Evolutionary conservation across 2,888 invertebrate species (phyloP).

Genomic region (Aquatica leii): DNA sequence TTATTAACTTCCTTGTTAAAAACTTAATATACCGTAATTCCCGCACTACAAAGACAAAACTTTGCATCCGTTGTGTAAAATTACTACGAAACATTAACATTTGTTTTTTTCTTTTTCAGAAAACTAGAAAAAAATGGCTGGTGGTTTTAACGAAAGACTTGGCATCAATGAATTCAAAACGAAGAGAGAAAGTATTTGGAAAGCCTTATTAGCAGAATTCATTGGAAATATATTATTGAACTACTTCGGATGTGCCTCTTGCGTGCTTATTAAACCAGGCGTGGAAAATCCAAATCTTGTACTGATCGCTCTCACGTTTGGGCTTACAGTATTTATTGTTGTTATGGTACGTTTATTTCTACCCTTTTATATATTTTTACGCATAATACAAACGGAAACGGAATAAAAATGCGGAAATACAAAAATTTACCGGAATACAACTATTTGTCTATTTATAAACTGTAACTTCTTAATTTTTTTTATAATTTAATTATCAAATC

Average conservation of each 20-base stretch:
- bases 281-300: slow-evolving; percentile 62
- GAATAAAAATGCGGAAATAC: not conserved
- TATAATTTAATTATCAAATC: too few relatives aligned
- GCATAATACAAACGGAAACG: not conserved
- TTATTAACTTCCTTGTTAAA: slow-evolving; percentile 24
- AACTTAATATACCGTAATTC: slow-evolving; percentile 29
- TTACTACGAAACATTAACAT: not conserved
- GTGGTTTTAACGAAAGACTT: slow-evolving; percentile 69
- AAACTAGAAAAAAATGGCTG: slow-evolving; percentile 45
- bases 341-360: slow-evolving; percentile 66
- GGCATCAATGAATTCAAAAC: slow-evolving; percentile 77
- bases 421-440: not conserved
- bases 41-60: slow-evolving; percentile 10
- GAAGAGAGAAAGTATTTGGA: slow-evolving; percentile 75
- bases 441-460: too few relatives aligned
- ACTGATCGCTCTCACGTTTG: slow-evolving; percentile 85
- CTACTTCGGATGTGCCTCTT: slow-evolving; percentile 88
- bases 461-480: too few relatives aligned
- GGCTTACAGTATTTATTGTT: slow-evolving; percentile 82
- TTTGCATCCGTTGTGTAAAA: not conserved
- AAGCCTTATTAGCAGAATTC: slow-evolving; percentile 86
- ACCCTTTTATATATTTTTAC: not conserved
- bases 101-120: slow-evolving; percentile 21
- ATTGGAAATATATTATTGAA: slow-evolving; percentile 87
- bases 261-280: slow-evolving; percentile 62